phyloP scores from a whole-genome alignment of 2,888 invertebrate species.

The Dasysyrphus tricinctus region DNA sequence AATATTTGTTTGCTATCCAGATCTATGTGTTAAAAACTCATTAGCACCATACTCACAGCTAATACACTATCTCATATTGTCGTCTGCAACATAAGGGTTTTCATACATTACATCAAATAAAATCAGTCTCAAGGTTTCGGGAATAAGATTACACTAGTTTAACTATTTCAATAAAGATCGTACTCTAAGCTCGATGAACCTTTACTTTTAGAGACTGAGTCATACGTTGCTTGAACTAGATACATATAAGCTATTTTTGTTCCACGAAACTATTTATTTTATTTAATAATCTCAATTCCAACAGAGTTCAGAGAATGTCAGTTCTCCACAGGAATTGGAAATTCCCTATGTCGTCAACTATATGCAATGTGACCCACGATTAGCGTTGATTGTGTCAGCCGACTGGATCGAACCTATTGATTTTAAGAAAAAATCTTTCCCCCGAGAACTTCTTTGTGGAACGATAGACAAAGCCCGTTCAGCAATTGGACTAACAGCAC shows the following conservation, averaged over 20 bases:
- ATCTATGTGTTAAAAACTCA: conserved; percentile 48
- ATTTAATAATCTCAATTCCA: background rate
- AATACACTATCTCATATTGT: conserved; percentile 54
- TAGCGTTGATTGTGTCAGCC: conserved; percentile 79
- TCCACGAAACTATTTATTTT: background rate
- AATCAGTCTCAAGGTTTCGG: conserved; percentile 40
- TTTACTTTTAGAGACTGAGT: conserved; percentile 53
- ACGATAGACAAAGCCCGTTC: conserved; percentile 78
- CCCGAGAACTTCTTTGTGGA: conserved; percentile 78
- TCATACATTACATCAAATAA: conserved; percentile 10
- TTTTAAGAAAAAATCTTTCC: conserved; percentile 77
- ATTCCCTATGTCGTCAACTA: conserved; percentile 78
- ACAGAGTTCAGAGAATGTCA: conserved; percentile 79
- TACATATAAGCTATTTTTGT: background rate
- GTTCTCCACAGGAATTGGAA: conserved; percentile 79
- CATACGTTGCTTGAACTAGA: conserved; percentile 18
- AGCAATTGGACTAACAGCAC: conserved; percentile 76
- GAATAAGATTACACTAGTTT: background rate
- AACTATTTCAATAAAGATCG: background rate
- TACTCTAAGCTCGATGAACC: background rate
- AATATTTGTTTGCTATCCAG: conserved; percentile 33
- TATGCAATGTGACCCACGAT: conserved; percentile 77
- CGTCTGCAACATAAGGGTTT: conserved; percentile 34
- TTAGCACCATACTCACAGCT: conserved; percentile 54
- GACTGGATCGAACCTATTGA: conserved; percentile 79